A percentile compares a stretch with the other conserved stretches of the same genome.
Evolutionary conservation across 1,140 invertebrate genomes (phyloP).

Genomic region (Drusus annulatus): DNA sequence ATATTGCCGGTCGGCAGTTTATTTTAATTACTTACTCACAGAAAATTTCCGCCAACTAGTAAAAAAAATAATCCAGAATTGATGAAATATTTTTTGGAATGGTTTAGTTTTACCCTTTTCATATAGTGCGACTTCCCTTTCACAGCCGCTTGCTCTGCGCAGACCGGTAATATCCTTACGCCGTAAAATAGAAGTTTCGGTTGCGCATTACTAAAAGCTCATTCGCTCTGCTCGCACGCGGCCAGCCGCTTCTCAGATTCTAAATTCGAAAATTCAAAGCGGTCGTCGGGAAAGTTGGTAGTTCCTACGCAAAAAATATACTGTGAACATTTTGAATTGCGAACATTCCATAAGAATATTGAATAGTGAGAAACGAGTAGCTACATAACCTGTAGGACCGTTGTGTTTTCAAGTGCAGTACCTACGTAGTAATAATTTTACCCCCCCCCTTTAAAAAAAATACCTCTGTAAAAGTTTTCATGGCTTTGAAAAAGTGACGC

Average conservation of each 20-base stretch:
- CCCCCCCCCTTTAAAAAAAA: too few relatives aligned
- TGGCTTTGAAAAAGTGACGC: neutral
- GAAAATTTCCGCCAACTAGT: neutral
- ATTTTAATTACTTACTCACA: neutral
- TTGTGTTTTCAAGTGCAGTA: too few relatives aligned
- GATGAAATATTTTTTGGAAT: too few relatives aligned
- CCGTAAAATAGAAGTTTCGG: neutral
- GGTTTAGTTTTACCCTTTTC: neutral
- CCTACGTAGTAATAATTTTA: too few relatives aligned
- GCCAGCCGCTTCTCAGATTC: neutral
- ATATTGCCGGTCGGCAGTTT: neutral
- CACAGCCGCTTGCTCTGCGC: neutral
- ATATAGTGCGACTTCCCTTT: neutral
- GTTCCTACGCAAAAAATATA: neutral
- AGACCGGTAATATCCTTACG: constrained; percentile 4
- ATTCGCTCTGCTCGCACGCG: constrained; percentile 3
- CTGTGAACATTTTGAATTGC: neutral
- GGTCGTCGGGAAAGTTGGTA: neutral
- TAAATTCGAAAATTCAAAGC: constrained; percentile 10
- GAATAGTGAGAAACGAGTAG: neutral
- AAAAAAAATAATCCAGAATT: too few relatives aligned
- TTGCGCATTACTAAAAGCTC: constrained; percentile 28
- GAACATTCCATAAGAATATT: neutral
- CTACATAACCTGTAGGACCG: too few relatives aligned
- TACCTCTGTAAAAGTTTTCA: too few relatives aligned